A percentile compares a stretch with the other conserved stretches of the same genome.
These are phyloP conservation scores for Porphyrio hochstetteri DNA, from an alignment of 2,113 vertebrate species.

Conservation along the genomic window DNA sequence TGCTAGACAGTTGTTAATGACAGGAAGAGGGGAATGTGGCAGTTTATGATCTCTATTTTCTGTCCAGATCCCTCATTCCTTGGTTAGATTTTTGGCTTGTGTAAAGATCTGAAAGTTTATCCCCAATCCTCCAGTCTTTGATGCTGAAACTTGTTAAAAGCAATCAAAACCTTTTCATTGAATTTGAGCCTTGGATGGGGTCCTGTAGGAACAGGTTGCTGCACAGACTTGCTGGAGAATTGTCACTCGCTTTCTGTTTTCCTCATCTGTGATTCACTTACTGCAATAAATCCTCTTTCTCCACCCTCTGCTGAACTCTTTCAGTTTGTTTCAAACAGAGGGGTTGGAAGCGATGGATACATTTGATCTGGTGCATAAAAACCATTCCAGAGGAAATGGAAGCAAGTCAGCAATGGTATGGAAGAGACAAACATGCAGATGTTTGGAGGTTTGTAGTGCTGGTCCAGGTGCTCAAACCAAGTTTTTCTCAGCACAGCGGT, in stretches of 20 bases:
- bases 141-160: not conserved
- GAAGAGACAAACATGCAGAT: not conserved
- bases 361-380: not conserved
- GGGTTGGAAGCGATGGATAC: fast-evolving
- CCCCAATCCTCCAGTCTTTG: not conserved
- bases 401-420: not conserved
- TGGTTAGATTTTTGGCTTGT: not conserved
- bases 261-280: not conserved
- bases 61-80: not conserved
- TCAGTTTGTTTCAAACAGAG: not conserved
- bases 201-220: not conserved
- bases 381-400: not conserved
- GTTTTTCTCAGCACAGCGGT: not conserved
- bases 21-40: not conserved
- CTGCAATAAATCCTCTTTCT: not conserved
- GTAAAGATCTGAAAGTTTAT: not conserved
- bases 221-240: not conserved
- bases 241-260: not conserved
- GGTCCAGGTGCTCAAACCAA: not conserved
- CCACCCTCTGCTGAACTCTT: not conserved
- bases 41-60: not conserved
- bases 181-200: not conserved
- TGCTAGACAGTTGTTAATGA: not conserved
- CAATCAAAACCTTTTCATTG: not conserved
- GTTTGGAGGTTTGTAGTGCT: not conserved